Percentiles rank a stretch among this genome's conserved stretches.
Evolutionary conservation across 2,797 vertebrate genomes (phyloP).

Genomic region (Iguana delicatissima): DNA sequence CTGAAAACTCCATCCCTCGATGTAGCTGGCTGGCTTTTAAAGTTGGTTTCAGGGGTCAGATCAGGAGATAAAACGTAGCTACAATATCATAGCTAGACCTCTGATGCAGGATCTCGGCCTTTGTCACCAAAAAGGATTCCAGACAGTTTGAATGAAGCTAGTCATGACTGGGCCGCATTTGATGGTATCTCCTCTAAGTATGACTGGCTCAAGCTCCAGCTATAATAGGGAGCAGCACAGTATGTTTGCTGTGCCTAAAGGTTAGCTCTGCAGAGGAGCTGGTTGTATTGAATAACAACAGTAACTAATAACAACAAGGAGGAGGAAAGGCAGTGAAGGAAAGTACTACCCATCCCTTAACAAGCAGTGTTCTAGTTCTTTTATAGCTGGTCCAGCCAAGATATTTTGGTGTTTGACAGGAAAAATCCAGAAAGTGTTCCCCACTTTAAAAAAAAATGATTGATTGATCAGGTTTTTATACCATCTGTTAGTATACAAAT

Average conservation of each 20-base stretch:
- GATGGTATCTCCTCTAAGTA: background rate
- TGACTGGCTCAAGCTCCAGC: too few relatives aligned
- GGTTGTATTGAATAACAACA: background rate
- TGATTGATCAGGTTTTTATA: background rate
- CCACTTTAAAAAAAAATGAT: background rate
- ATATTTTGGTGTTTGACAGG: background rate
- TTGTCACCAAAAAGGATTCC: background rate
- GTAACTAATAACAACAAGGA: background rate
- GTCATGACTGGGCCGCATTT: background rate
- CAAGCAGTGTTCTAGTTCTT: background rate
- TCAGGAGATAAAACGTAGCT: too few relatives aligned
- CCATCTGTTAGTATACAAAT: background rate
- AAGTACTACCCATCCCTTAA: background rate
- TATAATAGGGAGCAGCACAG: background rate
- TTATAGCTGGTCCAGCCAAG: background rate
- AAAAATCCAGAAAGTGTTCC: background rate
- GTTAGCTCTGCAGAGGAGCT: background rate
- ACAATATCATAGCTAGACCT: too few relatives aligned
- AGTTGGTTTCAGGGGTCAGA: too few relatives aligned
- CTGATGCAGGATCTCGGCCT: too few relatives aligned
- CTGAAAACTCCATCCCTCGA: too few relatives aligned
- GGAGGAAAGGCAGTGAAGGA: background rate
- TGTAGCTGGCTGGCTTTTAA: too few relatives aligned
- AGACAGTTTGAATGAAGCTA: background rate
- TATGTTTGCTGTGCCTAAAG: background rate